Percentiles rank a stretch among this genome's conserved stretches.
Evolutionary conservation across 2,113 vertebrate genomes (phyloP).

Genomic region (Barnardius zonarius): DNA sequence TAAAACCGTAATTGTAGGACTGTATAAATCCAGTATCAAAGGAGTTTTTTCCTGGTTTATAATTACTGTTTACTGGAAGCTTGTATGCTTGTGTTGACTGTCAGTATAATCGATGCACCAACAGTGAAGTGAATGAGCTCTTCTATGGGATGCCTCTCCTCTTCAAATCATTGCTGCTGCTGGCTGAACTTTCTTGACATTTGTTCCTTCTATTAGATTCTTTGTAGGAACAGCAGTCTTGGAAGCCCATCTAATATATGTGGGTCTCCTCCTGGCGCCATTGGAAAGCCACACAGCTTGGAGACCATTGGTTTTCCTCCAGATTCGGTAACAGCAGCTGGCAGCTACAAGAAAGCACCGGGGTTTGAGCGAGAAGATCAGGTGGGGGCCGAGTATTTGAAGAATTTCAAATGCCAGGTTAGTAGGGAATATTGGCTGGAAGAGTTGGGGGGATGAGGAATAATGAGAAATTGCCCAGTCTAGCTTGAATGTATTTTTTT

Average conservation of each 20-base stretch:
- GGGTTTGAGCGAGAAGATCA: conserved; percentile 97
- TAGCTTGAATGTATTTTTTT: not conserved
- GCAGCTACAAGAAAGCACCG: conserved; percentile 91
- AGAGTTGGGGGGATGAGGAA: conserved; percentile 18
- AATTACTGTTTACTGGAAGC: not conserved
- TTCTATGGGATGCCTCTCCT: not conserved
- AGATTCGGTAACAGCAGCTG: conserved; percentile 79
- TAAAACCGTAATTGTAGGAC: not conserved
- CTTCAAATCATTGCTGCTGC: not conserved
- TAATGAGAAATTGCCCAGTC: not conserved
- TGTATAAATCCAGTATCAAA: not conserved
- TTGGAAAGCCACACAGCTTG: conserved; percentile 77
- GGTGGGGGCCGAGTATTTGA: conserved; percentile 84
- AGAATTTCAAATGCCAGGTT: conserved; percentile 83
- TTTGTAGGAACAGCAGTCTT: conserved; percentile 80
- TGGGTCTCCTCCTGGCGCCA: conserved; percentile 79
- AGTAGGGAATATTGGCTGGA: conserved; percentile 38
- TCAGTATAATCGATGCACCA: not conserved
- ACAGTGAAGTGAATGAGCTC: not conserved
- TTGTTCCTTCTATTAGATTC: conserved; percentile 71
- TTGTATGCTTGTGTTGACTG: conserved; percentile 4
- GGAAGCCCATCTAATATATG: conserved; percentile 79
- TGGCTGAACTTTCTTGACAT: conserved; percentile 15
- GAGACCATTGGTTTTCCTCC: conserved; percentile 80
- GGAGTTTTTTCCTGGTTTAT: not conserved